Evolutionary conservation across 2,113 vertebrate species (phyloP).

Genomic region (Dromiciops gliroides): DNA sequence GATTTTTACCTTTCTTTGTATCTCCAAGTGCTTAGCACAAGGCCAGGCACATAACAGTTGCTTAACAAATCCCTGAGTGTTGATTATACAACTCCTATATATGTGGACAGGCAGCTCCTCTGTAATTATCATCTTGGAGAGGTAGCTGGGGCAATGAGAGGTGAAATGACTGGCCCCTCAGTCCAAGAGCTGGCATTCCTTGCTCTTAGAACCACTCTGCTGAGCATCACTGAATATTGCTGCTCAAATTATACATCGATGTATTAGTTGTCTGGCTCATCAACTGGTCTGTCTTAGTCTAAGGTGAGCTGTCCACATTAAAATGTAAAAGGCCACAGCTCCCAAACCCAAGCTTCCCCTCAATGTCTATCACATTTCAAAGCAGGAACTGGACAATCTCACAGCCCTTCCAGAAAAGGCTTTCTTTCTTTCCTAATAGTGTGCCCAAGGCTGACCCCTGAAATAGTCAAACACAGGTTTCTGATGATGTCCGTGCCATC

Average conservation of each 20-base stretch:
- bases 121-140: background rate
- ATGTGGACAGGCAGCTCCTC: background rate
- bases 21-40: background rate
- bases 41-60: background rate
- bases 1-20: background rate
- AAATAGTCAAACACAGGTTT: no score
- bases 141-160: background rate
- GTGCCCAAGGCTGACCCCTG: background rate
- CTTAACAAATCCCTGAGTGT: background rate
- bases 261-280: background rate
- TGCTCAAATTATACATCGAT: background rate
- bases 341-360: background rate
- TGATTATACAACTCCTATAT: no score
- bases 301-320: background rate
- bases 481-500: background rate
- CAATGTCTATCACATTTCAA: background rate
- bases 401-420: background rate
- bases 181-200: background rate
- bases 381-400: background rate
- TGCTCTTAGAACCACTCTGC: background rate
- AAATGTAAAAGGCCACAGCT: background rate
- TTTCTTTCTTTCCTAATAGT: background rate
- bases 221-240: background rate
- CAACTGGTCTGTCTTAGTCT: background rate
- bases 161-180: background rate